Percentiles rank a stretch among this genome's conserved stretches.
Conservation (phyloP, 2,888 invertebrate genomes). For the Temnothorax unifasciatus region DNA sequence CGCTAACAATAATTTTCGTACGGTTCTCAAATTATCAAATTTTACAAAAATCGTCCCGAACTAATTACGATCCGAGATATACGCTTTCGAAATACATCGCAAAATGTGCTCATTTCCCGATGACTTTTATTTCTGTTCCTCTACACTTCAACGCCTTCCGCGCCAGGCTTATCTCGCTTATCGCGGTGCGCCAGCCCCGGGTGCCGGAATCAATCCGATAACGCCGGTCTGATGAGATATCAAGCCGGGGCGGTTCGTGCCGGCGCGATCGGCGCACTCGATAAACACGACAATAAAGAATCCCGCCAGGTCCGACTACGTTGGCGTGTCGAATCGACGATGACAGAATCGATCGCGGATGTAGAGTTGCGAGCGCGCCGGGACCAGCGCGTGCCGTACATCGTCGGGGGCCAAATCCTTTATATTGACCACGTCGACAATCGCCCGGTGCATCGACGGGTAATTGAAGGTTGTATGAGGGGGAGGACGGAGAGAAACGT, state of each 20-base stretch:
- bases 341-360: constrained; percentile 42
- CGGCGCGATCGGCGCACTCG: constrained; percentile 58
- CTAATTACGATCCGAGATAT: background rate
- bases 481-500: background rate
- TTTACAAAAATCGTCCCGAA: background rate
- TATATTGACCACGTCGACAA: constrained; percentile 35
- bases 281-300: constrained; percentile 69
- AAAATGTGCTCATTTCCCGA: background rate
- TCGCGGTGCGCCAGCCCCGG: constrained; percentile 32
- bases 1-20: background rate
- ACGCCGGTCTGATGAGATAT: constrained; percentile 63
- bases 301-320: constrained; percentile 53
- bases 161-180: constrained; percentile 32
- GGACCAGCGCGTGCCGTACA: constrained; percentile 26
- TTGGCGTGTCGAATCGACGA: constrained; percentile 51
- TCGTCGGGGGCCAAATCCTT: constrained; percentile 23
- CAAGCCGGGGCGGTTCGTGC: constrained; percentile 58
- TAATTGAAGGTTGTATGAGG: constrained; percentile 44
- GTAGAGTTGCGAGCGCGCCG: constrained; percentile 30
- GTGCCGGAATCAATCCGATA: constrained; percentile 61
- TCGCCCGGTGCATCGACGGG: constrained; percentile 17
- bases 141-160: constrained; percentile 11
- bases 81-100: background rate
- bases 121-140: background rate
- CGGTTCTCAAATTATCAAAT: background rate